Evolutionary conservation across 37 sponge, comb jelly and placozoan genomes (phyloP), one percentile per base, ranked within the genome.

Genomic region (Crambe crambe): DNA sequence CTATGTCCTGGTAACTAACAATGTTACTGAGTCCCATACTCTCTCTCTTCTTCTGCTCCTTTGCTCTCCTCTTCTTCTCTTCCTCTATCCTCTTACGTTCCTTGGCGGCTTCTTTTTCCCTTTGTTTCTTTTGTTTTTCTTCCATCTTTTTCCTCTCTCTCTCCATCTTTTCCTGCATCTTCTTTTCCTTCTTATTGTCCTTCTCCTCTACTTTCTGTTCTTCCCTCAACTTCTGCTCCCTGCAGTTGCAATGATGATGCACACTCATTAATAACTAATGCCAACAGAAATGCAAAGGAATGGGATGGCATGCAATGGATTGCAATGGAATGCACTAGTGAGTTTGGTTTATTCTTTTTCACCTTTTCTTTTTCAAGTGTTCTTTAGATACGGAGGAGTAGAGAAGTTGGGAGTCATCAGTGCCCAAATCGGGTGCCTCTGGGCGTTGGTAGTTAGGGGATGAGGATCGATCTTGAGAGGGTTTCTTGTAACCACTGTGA

Each of bases 281-380:
- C n/a, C n/a, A n/a, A n/a, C n/a, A n/a, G n/a, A n/a, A n/a, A n/a
- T n/a, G n/a, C n/a, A n/a, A n/a, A n/a, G n/a, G n/a, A n/a, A n/a
- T 54, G 56, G 10, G 56, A 20, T 10, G 10, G 56, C 18, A 18
- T 54, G 56, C 18, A 18, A 20, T 10, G 10, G 56, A 20, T 10
- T 54, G 56, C 56, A 54, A 54, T 54, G 10, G 37, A 31, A 37
- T 23, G 32, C 37, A 37, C 39, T 35, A 37, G 15, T 35, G n/a
- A n/a, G n/a, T n/a, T n/a, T n/a, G 27, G 12, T 5, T 22, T 17
- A 35, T 3, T 57, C 25, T 57, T 32, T 5, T 2, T 64, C n/a
- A 70, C 77, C 76, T 70, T 34, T 85, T 85, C 72, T 77, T 77
- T 1, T n/a, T 27, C 25, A 56, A 42, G 56, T 85, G 78, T 18